These are phyloP conservation scores for Sebastes hubbsi DNA, from an alignment of 2,797 vertebrate species.

Conservation along the genomic window DNA sequence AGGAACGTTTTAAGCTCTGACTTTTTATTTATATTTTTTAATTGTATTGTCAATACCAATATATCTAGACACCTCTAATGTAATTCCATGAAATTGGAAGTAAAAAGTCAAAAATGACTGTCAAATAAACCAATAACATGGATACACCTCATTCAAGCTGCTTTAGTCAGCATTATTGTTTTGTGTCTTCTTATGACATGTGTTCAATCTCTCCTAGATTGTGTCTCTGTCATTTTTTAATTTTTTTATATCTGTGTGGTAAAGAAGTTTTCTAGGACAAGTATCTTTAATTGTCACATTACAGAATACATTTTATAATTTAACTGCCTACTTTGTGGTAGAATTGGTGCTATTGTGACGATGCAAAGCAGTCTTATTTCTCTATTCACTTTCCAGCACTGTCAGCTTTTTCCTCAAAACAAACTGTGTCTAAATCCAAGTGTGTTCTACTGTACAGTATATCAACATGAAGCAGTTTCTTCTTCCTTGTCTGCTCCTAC, in stretches of 20 bases:
- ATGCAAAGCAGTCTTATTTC: neutral
- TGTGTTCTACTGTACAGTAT: neutral
- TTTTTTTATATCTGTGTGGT: neutral
- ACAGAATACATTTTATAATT: rapidly evolving
- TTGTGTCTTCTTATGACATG: no score
- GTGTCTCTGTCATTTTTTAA: no score
- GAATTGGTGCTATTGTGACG: no score
- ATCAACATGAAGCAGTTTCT: neutral
- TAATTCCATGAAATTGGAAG: neutral
- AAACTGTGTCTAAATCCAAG: neutral
- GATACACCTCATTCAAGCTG: neutral
- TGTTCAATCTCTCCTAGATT: no score
- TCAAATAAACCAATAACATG: neutral
- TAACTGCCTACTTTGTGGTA: no score
- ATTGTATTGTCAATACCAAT: no score
- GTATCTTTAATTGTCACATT: no score
- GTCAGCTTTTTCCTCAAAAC: neutral
- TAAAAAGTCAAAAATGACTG: neutral
- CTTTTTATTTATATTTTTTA: rapidly evolving
- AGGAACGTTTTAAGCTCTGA: no score
- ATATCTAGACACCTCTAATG: no score
- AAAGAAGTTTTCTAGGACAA: no score
- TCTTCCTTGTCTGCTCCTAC: slow-evolving; percentile 13
- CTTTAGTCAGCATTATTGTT: no score
- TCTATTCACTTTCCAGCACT: neutral